These are phyloP conservation scores for Capromys pilorides DNA, from an alignment of 2,797 vertebrate genomes.

Conservation along the genomic window DNA sequence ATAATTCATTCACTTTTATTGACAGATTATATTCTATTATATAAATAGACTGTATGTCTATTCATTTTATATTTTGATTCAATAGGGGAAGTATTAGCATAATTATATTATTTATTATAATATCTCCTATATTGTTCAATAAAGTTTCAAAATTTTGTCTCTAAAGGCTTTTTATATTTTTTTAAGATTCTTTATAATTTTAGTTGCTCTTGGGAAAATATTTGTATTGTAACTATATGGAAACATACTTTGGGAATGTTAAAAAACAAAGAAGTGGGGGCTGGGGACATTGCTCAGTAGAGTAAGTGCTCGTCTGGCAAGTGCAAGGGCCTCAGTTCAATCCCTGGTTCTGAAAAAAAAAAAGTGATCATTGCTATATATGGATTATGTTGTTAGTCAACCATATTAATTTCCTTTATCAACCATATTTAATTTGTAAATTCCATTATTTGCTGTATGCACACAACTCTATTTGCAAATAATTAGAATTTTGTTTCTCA, in stretches of 20 bases:
- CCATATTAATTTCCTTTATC: background rate
- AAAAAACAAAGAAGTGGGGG: background rate
- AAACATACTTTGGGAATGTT: background rate
- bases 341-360: background rate
- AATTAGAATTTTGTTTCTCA: constrained; percentile 37
- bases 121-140: background rate
- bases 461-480: background rate
- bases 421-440: background rate
- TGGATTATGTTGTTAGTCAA: constrained; percentile 28
- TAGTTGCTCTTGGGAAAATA: constrained; percentile 4
- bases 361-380: background rate
- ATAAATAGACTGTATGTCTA: background rate
- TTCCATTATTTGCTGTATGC: background rate
- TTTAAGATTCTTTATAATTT: background rate
- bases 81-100: background rate
- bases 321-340: no score
- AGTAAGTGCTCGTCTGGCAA: no score
- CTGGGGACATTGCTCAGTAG: no score
- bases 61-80: background rate
- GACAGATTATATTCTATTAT: background rate
- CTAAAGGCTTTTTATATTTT: background rate
- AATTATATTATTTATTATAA: background rate
- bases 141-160: background rate
- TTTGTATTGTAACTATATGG: background rate
- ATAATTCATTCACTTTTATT: background rate